These are phyloP conservation scores for Hippopotamus amphibius DNA, from an alignment of 2,113 vertebrate species.

Conservation along the genomic window DNA sequence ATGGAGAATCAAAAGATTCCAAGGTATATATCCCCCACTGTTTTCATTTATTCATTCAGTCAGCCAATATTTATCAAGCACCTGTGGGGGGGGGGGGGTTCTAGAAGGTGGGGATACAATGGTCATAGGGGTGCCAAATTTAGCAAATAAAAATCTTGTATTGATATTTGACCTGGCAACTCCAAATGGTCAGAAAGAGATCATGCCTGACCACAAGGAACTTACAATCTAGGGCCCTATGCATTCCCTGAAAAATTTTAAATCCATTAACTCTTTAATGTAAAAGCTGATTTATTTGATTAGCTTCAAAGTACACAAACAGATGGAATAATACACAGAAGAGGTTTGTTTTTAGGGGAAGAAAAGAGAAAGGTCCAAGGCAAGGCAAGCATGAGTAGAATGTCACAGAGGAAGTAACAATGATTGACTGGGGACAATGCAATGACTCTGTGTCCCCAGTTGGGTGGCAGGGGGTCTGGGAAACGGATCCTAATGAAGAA, in stretches of 20 bases:
- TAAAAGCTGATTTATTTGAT: background rate
- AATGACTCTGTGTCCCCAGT: background rate
- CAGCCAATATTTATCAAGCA: background rate
- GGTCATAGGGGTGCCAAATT: background rate
- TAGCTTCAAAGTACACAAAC: background rate
- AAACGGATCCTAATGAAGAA: conserved; percentile 19
- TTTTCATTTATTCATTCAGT: conserved; percentile 20
- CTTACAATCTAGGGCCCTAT: background rate
- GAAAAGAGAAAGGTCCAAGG: background rate
- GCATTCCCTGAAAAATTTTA: background rate
- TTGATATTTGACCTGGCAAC: background rate
- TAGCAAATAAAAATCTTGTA: conserved; percentile 13
- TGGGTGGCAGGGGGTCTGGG: background rate
- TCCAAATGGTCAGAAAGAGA: conserved; percentile 28
- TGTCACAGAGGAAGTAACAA: background rate
- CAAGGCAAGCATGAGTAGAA: background rate
- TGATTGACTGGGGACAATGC: background rate
- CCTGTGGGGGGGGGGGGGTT: background rate
- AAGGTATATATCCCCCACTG: background rate
- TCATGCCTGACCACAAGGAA: background rate
- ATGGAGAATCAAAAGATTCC: background rate
- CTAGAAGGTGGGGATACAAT: background rate
- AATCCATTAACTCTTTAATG: background rate
- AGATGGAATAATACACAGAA: background rate
- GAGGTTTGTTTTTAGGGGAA: background rate